Evolutionary conservation across 2,113 vertebrate genomes (phyloP).

Genomic region (Chascanopsetta lugubris): DNA sequence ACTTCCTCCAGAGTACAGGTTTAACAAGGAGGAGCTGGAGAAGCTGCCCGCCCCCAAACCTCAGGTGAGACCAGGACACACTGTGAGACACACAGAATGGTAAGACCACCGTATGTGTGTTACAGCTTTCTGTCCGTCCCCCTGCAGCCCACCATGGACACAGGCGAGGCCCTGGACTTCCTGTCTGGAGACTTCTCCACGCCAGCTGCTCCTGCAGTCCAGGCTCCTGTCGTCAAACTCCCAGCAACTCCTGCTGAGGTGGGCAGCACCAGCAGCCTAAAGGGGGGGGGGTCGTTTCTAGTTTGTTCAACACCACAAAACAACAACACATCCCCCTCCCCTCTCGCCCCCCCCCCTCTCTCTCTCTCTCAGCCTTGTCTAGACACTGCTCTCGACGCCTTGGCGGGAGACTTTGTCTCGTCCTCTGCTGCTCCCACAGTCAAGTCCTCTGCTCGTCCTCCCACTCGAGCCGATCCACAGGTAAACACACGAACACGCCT

Average conservation of each 20-base stretch:
- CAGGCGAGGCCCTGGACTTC: constrained; percentile 74
- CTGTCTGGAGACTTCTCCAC: constrained; percentile 68
- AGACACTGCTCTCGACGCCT: constrained; percentile 61
- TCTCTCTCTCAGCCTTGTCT: constrained; percentile 39
- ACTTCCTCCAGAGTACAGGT: constrained; percentile 74
- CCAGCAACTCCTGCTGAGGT: constrained; percentile 55
- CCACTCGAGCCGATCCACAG: constrained; percentile 40
- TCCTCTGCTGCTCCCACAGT: constrained; percentile 64
- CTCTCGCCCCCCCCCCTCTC: too few relatives aligned
- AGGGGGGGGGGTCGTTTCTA: too few relatives aligned
- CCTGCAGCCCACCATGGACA: constrained; percentile 68
- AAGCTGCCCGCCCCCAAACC: constrained; percentile 63
- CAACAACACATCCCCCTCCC: too few relatives aligned
- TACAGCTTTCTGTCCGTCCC: background rate
- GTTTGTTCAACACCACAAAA: too few relatives aligned
- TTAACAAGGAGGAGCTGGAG: constrained; percentile 51
- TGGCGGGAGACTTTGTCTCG: constrained; percentile 69
- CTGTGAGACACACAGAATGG: background rate
- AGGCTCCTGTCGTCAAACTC: constrained; percentile 39
- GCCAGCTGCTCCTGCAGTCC: constrained; percentile 56
- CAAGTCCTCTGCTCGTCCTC: constrained; percentile 49
- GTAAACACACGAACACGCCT: constrained; percentile 37
- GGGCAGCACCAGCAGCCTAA: background rate
- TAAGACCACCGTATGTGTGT: too few relatives aligned
- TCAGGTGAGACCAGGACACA: constrained; percentile 57